Conservation (phyloP, 2,113 vertebrate genomes). For the Saccopteryx leptura region DNA sequence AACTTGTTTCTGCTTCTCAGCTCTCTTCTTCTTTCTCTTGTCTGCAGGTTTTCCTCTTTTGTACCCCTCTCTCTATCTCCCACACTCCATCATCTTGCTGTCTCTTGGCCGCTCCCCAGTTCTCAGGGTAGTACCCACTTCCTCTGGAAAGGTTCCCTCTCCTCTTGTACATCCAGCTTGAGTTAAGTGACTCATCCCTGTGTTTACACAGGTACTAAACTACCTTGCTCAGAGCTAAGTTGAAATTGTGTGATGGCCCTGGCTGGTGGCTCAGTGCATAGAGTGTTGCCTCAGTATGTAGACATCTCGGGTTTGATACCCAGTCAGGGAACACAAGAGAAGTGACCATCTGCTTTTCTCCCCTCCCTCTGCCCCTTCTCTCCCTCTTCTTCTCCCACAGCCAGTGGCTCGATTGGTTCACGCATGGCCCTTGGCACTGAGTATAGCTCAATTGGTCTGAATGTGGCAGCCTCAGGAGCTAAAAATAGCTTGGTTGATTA, state of each 20-base stretch:
- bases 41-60: not conserved
- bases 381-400: no score
- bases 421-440: no score
- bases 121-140: not conserved
- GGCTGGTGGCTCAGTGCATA: no score
- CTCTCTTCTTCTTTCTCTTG: not conserved
- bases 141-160: not conserved
- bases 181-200: not conserved
- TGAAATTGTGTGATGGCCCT: not conserved
- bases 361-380: no score
- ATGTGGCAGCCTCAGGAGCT: no score
- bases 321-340: no score
- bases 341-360: no score
- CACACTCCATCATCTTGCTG: not conserved
- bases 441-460: no score
- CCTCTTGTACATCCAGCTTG: not conserved
- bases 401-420: no score
- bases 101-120: not conserved
- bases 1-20: not conserved
- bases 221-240: not conserved
- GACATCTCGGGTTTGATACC: no score
- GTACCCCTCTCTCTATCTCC: not conserved
- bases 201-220: not conserved
- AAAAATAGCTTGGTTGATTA: no score
- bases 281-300: no score